Percentiles rank a stretch among this genome's conserved stretches.
Evolutionary conservation across 2,113 vertebrate species (phyloP).

Genomic region (Rostratula benghalensis): DNA sequence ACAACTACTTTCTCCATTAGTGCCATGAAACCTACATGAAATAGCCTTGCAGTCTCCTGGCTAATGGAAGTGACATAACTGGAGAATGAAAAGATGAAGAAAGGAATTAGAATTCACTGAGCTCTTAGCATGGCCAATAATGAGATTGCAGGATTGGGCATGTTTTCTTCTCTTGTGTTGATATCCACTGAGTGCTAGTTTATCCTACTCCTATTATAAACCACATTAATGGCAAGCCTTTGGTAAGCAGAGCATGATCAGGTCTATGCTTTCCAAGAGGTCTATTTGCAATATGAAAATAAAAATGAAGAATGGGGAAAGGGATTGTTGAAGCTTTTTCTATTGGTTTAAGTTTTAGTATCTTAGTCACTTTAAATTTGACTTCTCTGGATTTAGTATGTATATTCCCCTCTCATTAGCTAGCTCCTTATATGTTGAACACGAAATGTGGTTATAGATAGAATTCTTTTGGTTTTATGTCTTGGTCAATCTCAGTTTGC

Average conservation of each 20-base stretch:
- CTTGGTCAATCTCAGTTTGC: neutral
- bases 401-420: neutral
- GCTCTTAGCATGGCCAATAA: neutral
- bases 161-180: neutral
- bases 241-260: neutral
- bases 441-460: neutral
- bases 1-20: conserved; percentile 31
- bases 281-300: neutral
- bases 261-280: neutral
- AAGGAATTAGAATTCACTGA: neutral
- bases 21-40: neutral
- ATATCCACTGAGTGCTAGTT: neutral
- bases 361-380: neutral
- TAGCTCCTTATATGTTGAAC: neutral
- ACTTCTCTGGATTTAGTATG: neutral
- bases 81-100: neutral
- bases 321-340: neutral
- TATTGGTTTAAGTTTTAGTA: neutral
- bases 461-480: neutral
- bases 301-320: neutral
- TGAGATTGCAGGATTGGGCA: neutral
- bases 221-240: neutral
- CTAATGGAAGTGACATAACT: conserved; percentile 1
- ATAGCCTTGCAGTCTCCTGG: conserved; percentile 13
- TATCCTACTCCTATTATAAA: neutral